phyloP scores from a whole-genome alignment of 2,113 vertebrate species.

The Oncorhynchus masou region DNA sequence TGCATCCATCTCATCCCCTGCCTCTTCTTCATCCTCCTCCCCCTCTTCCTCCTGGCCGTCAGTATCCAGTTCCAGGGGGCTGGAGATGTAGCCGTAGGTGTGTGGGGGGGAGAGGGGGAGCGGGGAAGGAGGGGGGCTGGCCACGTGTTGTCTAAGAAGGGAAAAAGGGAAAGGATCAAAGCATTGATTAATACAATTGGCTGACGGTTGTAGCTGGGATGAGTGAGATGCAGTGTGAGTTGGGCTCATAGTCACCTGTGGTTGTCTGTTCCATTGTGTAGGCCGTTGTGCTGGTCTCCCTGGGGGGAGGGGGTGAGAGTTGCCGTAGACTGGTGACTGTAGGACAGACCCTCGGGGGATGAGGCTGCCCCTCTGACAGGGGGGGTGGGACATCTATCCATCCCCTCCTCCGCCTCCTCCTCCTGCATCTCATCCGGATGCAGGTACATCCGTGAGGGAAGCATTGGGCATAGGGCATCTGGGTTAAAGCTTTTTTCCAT shows the following conservation, averaged over 20 bases:
- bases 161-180: neutral
- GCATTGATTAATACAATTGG: no score
- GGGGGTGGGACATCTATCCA: slow-evolving; percentile 84
- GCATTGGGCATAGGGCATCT: slow-evolving; percentile 77
- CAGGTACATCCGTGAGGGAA: slow-evolving; percentile 81
- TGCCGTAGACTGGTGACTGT: slow-evolving; percentile 82
- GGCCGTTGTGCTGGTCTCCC: slow-evolving; percentile 72
- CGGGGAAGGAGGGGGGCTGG: slow-evolving; percentile 80
- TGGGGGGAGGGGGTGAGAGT: slow-evolving; percentile 82
- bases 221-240: neutral
- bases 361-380: slow-evolving; percentile 84
- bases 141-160: slow-evolving; percentile 70
- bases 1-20: slow-evolving; percentile 68
- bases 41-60: slow-evolving; percentile 74
- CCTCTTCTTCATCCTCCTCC: slow-evolving; percentile 33
- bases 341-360: slow-evolving; percentile 82
- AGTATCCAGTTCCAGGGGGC: slow-evolving; percentile 84
- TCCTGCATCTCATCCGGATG: slow-evolving; percentile 82
- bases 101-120: slow-evolving; percentile 82
- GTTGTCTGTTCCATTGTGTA: slow-evolving; percentile 74
- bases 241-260: slow-evolving; percentile 70
- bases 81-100: slow-evolving; percentile 88
- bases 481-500: slow-evolving; percentile 85
- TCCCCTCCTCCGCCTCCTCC: slow-evolving; percentile 53
- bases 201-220: neutral